Evolutionary conservation across 1,140 invertebrate genomes (phyloP).

Genomic region (Lepidurus apus): DNA sequence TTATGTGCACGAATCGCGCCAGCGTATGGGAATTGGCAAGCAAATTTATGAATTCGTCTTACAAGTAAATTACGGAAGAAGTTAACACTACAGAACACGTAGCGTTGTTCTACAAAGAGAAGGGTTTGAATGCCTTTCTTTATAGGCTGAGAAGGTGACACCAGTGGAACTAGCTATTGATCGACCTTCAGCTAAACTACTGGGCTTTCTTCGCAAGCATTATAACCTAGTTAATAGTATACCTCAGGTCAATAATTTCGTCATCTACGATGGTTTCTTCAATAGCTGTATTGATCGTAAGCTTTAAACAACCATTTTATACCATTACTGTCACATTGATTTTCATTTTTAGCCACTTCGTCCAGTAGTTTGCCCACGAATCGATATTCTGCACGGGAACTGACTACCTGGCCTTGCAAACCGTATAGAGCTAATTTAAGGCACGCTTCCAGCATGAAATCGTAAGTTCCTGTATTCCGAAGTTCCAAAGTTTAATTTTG

Average conservation of each 20-base stretch:
- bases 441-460: neutral
- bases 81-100: neutral
- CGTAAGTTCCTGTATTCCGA: neutral
- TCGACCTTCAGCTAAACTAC: conserved; percentile 78
- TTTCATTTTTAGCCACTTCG: neutral
- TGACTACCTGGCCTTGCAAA: neutral
- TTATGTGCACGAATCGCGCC: conserved; percentile 71
- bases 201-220: conserved; percentile 76
- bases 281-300: conserved; percentile 37
- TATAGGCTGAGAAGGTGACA: conserved; percentile 61
- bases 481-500: neutral
- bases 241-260: conserved; percentile 82
- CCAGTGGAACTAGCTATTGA: conserved; percentile 78
- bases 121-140: conserved; percentile 39
- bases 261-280: conserved; percentile 79
- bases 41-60: conserved; percentile 31
- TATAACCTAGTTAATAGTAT: conserved; percentile 65
- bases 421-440: neutral
- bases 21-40: conserved; percentile 50
- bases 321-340: neutral
- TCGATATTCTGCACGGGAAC: neutral
- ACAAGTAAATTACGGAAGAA: neutral
- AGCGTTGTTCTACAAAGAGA: too few relatives aligned
- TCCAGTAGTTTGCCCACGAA: neutral
- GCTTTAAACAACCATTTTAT: neutral